These are phyloP conservation scores for Mus spicilegus DNA, from an alignment of 2,113 vertebrate species.

Conservation along the genomic window DNA sequence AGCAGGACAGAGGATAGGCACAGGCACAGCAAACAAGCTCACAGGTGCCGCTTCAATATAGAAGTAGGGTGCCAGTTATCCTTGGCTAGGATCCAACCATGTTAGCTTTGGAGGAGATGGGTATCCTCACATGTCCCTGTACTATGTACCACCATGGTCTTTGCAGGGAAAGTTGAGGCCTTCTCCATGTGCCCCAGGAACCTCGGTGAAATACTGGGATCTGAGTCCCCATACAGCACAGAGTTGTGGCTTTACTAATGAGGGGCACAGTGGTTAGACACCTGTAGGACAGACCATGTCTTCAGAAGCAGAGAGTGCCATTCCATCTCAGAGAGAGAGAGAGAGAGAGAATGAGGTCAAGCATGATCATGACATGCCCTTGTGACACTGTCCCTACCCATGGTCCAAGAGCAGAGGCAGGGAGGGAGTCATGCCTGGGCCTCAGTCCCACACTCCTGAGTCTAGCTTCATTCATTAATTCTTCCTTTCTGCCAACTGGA, in stretches of 20 bases:
- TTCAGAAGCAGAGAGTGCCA: neutral
- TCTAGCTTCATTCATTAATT: neutral
- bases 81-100: too few relatives aligned
- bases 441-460: neutral
- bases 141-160: neutral
- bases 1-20: neutral
- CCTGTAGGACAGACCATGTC: fast-evolving
- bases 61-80: neutral
- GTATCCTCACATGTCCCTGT: neutral
- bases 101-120: neutral
- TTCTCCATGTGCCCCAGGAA: too few relatives aligned
- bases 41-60: neutral
- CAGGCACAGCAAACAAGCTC: neutral
- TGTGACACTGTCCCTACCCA: neutral
- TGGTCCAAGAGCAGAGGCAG: neutral
- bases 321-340: too few relatives aligned
- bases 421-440: fast-evolving
- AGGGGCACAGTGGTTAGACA: neutral
- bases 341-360: neutral
- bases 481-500: neutral
- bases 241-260: neutral
- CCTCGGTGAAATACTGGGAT: neutral
- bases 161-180: too few relatives aligned
- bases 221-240: neutral
- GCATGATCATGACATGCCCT: fast-evolving